A percentile compares a stretch with the other conserved stretches of the same genome.
These are phyloP conservation scores for Neuroterus valhalla DNA, from an alignment of 1,140 invertebrate genomes.

Conservation along the genomic window DNA sequence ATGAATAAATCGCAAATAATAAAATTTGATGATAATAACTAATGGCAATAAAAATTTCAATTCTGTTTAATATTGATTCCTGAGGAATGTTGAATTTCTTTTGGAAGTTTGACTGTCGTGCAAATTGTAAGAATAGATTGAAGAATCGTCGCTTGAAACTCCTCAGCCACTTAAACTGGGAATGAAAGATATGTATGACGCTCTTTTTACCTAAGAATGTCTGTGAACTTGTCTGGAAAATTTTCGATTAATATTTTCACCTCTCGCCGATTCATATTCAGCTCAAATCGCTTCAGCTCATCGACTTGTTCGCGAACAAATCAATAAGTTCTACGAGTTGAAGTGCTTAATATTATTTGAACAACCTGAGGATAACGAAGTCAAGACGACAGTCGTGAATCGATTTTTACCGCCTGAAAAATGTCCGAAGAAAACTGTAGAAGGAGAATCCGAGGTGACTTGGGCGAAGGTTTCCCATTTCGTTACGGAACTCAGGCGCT, in stretches of 20 bases:
- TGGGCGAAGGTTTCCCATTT: constrained; percentile 18
- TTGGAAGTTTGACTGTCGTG: too few species aligned
- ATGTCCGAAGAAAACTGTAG: constrained; percentile 20
- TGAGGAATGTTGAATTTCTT: too few species aligned
- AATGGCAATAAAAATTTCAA: too few species aligned
- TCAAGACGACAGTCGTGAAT: constrained; percentile 28
- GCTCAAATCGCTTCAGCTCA: too few species aligned
- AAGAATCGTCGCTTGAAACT: too few species aligned
- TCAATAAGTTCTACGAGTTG: constrained; percentile 12
- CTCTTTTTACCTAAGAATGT: too few species aligned
- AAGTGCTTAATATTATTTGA: constrained; percentile 8
- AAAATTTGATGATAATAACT: too few species aligned
- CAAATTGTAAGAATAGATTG: too few species aligned
- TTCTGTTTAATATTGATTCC: too few species aligned
- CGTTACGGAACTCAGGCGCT: constrained; percentile 17
- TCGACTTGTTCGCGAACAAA: constrained; percentile 18
- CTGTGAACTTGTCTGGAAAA: not conserved
- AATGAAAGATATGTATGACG: too few species aligned
- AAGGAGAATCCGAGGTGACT: constrained; percentile 18
- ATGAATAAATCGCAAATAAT: too few species aligned
- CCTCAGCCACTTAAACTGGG: too few species aligned
- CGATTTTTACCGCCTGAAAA: constrained; percentile 23
- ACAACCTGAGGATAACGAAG: not conserved
- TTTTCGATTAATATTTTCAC: constrained; percentile 15
- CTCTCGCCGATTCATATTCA: constrained; percentile 1